Percentiles rank a stretch among this genome's conserved stretches.
phyloP scores from a whole-genome alignment of 92 coral and sea anemone species.

The Heteractis magnifica region DNA sequence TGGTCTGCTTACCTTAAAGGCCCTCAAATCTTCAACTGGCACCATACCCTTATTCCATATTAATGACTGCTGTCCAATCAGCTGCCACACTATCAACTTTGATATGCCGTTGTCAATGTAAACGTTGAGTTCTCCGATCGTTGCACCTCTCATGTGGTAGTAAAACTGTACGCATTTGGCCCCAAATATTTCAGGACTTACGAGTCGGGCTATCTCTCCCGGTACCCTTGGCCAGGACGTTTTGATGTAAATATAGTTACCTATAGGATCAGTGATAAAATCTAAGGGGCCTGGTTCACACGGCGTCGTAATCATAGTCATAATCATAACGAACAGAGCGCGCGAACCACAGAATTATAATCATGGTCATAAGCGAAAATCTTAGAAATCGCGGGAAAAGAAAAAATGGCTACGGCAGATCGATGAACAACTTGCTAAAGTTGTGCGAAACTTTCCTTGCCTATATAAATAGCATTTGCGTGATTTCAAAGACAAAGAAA shows the following conservation, averaged over 20 bases:
- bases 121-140: conserved; percentile 50
- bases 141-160: conserved; percentile 51
- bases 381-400: too few relatives aligned
- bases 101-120: conserved; percentile 37
- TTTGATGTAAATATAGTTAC: conserved; percentile 39
- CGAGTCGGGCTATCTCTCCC: conserved; percentile 39
- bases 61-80: conserved; percentile 31
- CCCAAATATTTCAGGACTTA: conserved; percentile 42
- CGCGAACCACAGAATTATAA: too few relatives aligned
- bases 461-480: too few relatives aligned
- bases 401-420: too few relatives aligned
- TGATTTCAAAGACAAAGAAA: too few relatives aligned
- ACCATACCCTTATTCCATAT: conserved; percentile 41
- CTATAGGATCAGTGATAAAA: neutral
- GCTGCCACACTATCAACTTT: conserved; percentile 32
- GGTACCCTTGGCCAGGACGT: conserved; percentile 10
- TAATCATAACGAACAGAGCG: too few relatives aligned
- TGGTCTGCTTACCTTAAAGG: conserved; percentile 33
- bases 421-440: too few relatives aligned
- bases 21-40: conserved; percentile 15
- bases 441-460: too few relatives aligned
- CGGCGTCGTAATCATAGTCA: too few relatives aligned
- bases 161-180: conserved; percentile 55
- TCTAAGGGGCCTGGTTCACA: too few relatives aligned
- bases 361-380: too few relatives aligned